These are phyloP conservation scores for Actenoides hombroni DNA, from an alignment of 2,113 vertebrate species.

Conservation along the genomic window DNA sequence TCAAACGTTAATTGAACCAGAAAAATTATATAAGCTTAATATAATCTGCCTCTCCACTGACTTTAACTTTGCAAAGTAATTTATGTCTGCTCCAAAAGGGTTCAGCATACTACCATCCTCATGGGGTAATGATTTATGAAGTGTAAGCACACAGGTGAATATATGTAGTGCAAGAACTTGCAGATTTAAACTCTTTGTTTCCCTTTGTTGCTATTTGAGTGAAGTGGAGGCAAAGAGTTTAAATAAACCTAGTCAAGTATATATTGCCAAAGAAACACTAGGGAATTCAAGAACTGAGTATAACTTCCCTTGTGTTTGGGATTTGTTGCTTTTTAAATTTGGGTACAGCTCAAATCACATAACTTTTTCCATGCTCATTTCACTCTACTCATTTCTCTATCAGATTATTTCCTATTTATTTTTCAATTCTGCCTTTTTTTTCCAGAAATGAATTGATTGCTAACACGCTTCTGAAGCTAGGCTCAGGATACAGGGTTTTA, in stretches of 20 bases:
- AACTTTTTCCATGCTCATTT: background rate
- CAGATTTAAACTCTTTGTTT: constrained; percentile 34
- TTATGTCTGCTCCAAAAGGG: constrained; percentile 13
- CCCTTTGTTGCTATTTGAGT: constrained; percentile 12
- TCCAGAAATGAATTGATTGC: background rate
- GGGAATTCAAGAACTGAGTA: background rate
- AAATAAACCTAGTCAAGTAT: background rate
- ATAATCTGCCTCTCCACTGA: background rate
- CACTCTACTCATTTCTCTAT: background rate
- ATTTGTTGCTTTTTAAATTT: background rate
- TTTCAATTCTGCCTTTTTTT: background rate
- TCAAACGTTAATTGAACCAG: background rate
- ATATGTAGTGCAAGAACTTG: background rate
- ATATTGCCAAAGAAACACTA: background rate
- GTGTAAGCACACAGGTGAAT: constrained; percentile 22
- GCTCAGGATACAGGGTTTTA: background rate
- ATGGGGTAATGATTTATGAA: constrained; percentile 31
- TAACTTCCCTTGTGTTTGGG: background rate
- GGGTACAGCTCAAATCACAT: background rate
- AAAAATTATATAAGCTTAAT: background rate
- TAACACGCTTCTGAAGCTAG: background rate
- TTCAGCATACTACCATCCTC: background rate
- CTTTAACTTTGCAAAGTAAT: background rate
- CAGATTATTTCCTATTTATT: background rate
- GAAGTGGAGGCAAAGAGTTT: constrained; percentile 9